Conservation (phyloP, 2,797 vertebrate genomes). For the Dipus sagitta region DNA sequence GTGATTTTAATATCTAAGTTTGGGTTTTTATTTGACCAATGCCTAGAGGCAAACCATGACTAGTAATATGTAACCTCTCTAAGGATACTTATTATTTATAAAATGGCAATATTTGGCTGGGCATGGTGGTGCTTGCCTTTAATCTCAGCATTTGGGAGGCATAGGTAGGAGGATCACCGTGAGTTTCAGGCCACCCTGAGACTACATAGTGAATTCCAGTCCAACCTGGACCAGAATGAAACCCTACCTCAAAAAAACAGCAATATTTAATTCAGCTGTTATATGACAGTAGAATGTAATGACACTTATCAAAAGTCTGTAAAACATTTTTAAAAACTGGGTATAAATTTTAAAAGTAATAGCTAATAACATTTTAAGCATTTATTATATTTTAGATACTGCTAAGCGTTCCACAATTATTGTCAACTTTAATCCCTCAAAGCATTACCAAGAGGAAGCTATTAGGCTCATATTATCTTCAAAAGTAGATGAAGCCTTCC, state of each 20-base stretch:
- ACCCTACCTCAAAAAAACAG: not conserved
- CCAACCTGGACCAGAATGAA: no score
- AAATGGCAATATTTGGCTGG: not conserved
- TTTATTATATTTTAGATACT: not conserved
- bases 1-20: not conserved
- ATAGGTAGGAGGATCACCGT: no score
- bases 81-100: not conserved
- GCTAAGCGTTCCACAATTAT: not conserved
- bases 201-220: no score
- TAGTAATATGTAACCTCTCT: not conserved
- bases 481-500: not conserved
- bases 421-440: slow-evolving; percentile 35
- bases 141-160: no score
- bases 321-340: slow-evolving; percentile 17
- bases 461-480: not conserved
- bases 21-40: no score
- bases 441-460: not conserved
- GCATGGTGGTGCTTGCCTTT: no score
- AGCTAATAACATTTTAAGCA: not conserved
- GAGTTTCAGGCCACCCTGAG: no score
- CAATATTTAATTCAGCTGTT: not conserved
- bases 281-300: not conserved
- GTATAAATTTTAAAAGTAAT: not conserved
- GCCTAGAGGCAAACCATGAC: not conserved
- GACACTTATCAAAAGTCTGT: not conserved